These are phyloP conservation scores for Equus przewalskii DNA, from an alignment of 2,113 vertebrate genomes.

Conservation along the genomic window DNA sequence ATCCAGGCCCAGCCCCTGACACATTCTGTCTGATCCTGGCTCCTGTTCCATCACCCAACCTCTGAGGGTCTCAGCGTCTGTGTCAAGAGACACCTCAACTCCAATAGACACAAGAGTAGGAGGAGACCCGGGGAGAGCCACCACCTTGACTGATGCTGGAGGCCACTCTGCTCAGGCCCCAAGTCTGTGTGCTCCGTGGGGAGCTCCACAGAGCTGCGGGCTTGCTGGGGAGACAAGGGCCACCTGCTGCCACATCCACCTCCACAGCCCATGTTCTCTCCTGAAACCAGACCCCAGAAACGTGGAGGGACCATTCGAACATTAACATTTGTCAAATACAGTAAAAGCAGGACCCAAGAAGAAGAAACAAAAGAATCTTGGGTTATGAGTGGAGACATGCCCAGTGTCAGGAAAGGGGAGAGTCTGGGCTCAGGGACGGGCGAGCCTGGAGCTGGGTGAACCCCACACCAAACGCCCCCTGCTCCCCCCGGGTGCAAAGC, in stretches of 20 bases:
- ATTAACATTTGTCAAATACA: fast-evolving
- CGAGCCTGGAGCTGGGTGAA: neutral
- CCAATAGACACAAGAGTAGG: fast-evolving
- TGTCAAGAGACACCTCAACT: fast-evolving
- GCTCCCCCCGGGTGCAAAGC: neutral
- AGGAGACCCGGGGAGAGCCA: neutral
- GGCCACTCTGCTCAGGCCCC: no score
- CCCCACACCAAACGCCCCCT: neutral
- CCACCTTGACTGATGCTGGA: neutral
- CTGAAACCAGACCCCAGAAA: fast-evolving
- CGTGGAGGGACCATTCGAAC: fast-evolving
- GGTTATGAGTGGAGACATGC: fast-evolving
- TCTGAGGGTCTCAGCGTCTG: neutral
- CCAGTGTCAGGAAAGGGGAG: neutral
- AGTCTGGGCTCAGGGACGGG: fast-evolving
- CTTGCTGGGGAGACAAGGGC: fast-evolving
- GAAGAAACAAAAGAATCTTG: fast-evolving
- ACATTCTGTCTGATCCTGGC: neutral
- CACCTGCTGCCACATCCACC: neutral
- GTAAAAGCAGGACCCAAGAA: neutral
- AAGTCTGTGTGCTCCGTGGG: fast-evolving
- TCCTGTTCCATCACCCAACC: fast-evolving
- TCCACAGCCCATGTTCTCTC: neutral
- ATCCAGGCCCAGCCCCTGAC: no score
- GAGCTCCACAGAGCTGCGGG: neutral